Conservation (phyloP, 2,797 vertebrate species). For the Gallinago nigripennis region DNA sequence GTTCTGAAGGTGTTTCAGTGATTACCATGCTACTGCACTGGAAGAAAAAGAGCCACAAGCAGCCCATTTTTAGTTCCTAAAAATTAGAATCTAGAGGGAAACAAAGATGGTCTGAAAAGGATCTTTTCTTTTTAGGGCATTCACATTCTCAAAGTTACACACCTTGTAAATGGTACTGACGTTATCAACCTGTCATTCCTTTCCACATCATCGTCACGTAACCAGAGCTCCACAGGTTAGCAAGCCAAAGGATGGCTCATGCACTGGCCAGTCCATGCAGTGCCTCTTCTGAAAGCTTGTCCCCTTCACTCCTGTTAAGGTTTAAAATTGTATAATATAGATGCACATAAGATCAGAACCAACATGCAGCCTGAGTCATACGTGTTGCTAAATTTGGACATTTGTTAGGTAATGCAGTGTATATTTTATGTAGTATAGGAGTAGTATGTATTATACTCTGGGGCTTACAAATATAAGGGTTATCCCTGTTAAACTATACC, state of each 20-base stretch:
- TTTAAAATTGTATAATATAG: not conserved
- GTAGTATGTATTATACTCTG: not conserved
- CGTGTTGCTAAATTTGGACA: rapidly evolving
- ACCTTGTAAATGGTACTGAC: too few relatives aligned
- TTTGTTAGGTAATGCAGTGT: rapidly evolving
- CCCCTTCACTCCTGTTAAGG: not conserved
- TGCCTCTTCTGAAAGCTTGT: not conserved
- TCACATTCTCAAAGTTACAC: rapidly evolving
- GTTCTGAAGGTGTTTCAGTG: not conserved
- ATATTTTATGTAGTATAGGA: not conserved
- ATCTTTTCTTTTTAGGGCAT: not conserved
- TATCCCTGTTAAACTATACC: not conserved
- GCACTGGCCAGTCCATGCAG: not conserved
- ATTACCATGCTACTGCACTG: not conserved
- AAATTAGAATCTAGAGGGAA: not conserved
- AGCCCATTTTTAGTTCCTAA: not conserved
- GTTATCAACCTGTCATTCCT: not conserved
- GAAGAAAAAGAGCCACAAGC: not conserved
- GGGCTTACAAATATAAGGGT: not conserved
- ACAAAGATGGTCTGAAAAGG: not conserved
- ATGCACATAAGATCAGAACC: not conserved
- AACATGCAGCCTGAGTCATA: not conserved
- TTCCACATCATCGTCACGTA: rapidly evolving
- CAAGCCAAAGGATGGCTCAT: rapidly evolving
- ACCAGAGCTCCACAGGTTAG: not conserved